phyloP scores from a whole-genome alignment of 2,888 invertebrate species.

The Palloptera scutellata region DNA sequence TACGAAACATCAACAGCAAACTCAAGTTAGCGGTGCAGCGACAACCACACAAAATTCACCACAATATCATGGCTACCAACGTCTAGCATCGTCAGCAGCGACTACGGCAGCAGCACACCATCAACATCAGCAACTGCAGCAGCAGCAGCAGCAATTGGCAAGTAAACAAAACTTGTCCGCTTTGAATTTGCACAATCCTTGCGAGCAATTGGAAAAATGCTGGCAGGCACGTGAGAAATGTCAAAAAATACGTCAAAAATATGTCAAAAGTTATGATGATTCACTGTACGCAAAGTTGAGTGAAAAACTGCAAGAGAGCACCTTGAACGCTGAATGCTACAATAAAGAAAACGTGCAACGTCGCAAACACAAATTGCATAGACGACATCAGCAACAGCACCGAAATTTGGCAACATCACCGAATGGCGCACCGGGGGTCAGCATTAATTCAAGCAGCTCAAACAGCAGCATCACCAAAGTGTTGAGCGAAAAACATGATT shows the following conservation, averaged over 20 bases:
- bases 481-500: conserved; percentile 40
- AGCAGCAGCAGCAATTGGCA: conserved; percentile 25
- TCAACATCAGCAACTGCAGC: conserved; percentile 29
- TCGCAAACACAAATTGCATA: conserved; percentile 42
- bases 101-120: not conserved
- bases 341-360: conserved; percentile 48
- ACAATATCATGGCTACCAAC: conserved; percentile 54
- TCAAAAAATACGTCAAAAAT: conserved; percentile 28
- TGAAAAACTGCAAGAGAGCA: conserved; percentile 59
- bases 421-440: conserved; percentile 30
- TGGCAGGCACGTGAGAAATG: conserved; percentile 53
- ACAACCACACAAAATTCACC: conserved; percentile 46
- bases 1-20: conserved; percentile 40
- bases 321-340: conserved; percentile 28
- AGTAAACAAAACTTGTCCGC: conserved; percentile 53
- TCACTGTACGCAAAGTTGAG: conserved; percentile 61
- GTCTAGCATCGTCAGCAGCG: conserved; percentile 39
- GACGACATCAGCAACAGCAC: conserved; percentile 17
- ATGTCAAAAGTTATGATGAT: conserved; percentile 61
- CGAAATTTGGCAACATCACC: conserved; percentile 9
- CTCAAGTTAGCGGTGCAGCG: conserved; percentile 39
- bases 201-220: conserved; percentile 63
- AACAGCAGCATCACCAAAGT: conserved; percentile 30
- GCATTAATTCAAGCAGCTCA: conserved; percentile 34
- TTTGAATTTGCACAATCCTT: conserved; percentile 50